These are phyloP conservation scores for Ptychobarbus kaznakovi DNA, from an alignment of 2,797 vertebrate species.

Conservation along the genomic window DNA sequence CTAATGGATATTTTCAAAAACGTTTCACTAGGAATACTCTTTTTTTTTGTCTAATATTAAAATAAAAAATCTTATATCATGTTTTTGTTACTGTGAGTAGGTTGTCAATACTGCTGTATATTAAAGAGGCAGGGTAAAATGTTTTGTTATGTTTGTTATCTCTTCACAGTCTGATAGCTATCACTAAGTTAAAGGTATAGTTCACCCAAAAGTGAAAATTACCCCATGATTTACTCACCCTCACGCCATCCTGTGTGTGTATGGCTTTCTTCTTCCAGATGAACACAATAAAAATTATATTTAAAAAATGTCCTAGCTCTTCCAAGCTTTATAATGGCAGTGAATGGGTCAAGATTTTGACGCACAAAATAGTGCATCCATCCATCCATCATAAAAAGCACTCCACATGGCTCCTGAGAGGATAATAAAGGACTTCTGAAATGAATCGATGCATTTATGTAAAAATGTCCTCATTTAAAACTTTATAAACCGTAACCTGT, in stretches of 20 bases:
- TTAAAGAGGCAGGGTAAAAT: too few relatives aligned
- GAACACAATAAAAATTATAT: too few relatives aligned
- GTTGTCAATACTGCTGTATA: background rate
- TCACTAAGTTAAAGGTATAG: background rate
- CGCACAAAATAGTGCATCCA: background rate
- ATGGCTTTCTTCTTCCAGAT: too few relatives aligned
- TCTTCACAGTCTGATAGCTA: background rate
- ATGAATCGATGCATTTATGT: too few relatives aligned
- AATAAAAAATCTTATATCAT: background rate
- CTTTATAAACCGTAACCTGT: too few relatives aligned
- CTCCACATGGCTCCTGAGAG: background rate
- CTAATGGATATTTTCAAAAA: background rate
- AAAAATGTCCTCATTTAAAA: too few relatives aligned
- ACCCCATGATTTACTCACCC: background rate
- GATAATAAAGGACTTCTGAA: background rate
- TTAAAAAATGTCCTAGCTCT: too few relatives aligned
- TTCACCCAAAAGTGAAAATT: background rate
- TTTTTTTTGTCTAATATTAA: background rate
- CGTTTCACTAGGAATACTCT: background rate
- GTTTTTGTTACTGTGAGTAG: background rate
- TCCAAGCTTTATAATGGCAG: background rate
- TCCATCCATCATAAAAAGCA: background rate
- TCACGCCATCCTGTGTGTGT: background rate
- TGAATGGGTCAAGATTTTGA: background rate
- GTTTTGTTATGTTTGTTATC: background rate